These are phyloP conservation scores for Nemapogon koenigi DNA, from an alignment of 2,888 invertebrate species.

Conservation along the genomic window DNA sequence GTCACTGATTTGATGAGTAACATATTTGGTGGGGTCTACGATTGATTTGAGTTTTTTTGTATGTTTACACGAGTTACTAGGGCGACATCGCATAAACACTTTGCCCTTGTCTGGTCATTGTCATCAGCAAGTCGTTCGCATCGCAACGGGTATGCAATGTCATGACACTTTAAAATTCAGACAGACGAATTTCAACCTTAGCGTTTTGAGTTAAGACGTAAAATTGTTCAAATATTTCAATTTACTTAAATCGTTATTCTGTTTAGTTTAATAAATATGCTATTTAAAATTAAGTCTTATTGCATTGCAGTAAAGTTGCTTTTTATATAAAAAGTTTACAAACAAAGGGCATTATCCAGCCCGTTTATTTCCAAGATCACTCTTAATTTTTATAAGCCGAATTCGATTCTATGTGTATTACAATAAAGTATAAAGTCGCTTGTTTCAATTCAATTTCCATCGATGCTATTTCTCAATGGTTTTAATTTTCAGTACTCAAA, in stretches of 20 bases:
- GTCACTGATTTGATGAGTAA: too few species aligned
- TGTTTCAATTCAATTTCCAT: too few species aligned
- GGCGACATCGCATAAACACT: constrained; percentile 27
- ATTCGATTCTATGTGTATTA: constrained; percentile 26
- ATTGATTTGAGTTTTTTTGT: background rate
- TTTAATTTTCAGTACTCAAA: constrained; percentile 22
- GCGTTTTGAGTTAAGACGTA: fast-evolving
- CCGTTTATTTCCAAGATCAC: too few species aligned
- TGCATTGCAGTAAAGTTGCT: too few species aligned
- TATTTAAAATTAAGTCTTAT: too few species aligned
- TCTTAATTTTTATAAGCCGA: too few species aligned
- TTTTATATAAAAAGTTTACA: too few species aligned
- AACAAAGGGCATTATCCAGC: constrained; percentile 44
- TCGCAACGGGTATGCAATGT: constrained; percentile 53
- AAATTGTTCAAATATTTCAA: too few species aligned
- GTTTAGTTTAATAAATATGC: too few species aligned
- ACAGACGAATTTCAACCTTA: constrained; percentile 20
- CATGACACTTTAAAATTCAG: too few species aligned
- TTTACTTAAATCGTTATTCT: too few species aligned
- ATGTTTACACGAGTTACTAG: background rate
- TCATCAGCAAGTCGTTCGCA: constrained; percentile 57
- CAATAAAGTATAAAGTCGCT: too few species aligned
- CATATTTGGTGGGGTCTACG: background rate
- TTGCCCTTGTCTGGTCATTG: constrained; percentile 60
- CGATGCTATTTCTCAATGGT: background rate